Evolutionary conservation across 2,888 invertebrate species (phyloP), one percentile per base, ranked within the genome.

Genomic region (Mesoligia furuncula): DNA sequence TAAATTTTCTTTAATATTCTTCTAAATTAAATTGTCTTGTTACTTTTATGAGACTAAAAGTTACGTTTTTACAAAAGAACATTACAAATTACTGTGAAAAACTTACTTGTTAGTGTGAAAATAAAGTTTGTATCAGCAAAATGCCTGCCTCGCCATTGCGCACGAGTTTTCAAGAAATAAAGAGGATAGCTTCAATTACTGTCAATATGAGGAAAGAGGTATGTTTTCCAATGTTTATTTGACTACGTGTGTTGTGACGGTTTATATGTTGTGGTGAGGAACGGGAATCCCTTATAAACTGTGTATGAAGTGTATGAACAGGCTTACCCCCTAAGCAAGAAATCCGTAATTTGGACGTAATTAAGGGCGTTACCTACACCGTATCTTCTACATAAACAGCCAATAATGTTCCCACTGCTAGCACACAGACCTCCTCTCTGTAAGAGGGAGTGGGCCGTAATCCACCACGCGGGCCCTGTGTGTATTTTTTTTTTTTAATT

Each of bases 81-180:
- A 61, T 31, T 61, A 0, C 2, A 27, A 74, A n/a, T 42, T 15
- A 45, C 39, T 24, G 81, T 81, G 17, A 61, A 54, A 0, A 61
- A 51, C n/a, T 64, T 31, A 0, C 0, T 51, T 0, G 15, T 42
- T 20, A 64, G 45, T 68, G 69, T 51, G 13, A 42, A 57, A n/a
- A 70, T 9, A 27, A 24, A 27, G 24, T 51, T 42, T 57, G 0
- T 45, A 31, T 42, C 2, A 45, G 1, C 36, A 77, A 70, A 83
- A 84, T 81, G 84, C 86, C 89, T 4, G 90, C 89, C 54, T 90
- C 90, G 0, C 86, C 92, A 0, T 84, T 94, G 0, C 88, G 93
- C 1, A 89, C 90, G 0, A 95, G 95, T 66, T 66, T 94, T 1
- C 91, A 94, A 31, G 91, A 91, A 6, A 88, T 94, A 4, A 94